Percentiles rank a stretch among this genome's conserved stretches.
phyloP scores from a whole-genome alignment of 2,888 invertebrate species.

The Drosophila vallismaia region DNA sequence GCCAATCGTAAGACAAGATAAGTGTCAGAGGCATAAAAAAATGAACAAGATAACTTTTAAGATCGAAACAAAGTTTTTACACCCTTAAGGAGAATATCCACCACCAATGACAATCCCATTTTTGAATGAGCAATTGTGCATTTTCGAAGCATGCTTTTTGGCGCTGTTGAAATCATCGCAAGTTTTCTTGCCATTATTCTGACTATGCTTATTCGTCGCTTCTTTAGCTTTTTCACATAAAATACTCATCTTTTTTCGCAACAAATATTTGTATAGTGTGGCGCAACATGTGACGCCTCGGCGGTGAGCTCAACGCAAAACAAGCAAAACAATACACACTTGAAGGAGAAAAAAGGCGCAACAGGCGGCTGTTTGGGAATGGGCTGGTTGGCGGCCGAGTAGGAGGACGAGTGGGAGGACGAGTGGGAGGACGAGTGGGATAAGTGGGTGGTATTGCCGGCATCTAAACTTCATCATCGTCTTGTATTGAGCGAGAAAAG shows the following conservation, averaged over 20 bases:
- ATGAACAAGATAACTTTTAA: conserved; percentile 14
- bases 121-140: background rate
- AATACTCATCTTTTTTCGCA: background rate
- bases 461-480: conserved; percentile 26
- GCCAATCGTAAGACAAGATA: conserved; percentile 58
- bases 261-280: conserved; percentile 1
- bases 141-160: conserved; percentile 19
- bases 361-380: conserved; percentile 48
- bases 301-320: conserved; percentile 11
- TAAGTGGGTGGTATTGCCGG: background rate
- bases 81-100: conserved; percentile 28
- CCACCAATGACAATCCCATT: conserved; percentile 22
- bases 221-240: background rate
- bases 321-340: conserved; percentile 43
- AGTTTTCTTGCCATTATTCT: background rate
- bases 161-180: background rate
- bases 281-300: conserved; percentile 35
- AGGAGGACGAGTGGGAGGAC: background rate
- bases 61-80: conserved; percentile 27
- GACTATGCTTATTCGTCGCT: background rate
- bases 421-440: background rate
- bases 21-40: conserved; percentile 11
- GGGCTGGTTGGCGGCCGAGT: background rate
- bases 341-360: conserved; percentile 51
- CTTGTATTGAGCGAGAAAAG: conserved; percentile 22